A percentile compares a stretch with the other conserved stretches of the same genome.
Conservation (phyloP, 2,888 invertebrate genomes). For the Phorcus lineatus region DNA sequence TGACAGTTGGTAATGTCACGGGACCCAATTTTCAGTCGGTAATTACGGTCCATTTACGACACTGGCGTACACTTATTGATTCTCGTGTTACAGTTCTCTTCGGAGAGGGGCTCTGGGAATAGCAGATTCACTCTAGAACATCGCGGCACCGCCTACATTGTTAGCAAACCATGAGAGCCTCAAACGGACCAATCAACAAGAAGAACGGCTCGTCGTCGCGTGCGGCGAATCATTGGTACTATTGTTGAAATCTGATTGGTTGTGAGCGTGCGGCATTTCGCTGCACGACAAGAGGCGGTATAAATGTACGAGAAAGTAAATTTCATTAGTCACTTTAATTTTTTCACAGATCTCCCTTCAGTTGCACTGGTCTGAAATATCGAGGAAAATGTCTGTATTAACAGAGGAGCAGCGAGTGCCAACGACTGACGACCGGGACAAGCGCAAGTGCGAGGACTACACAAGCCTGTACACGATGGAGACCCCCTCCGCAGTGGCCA, state of each 20-base stretch:
- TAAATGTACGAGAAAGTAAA: conserved; percentile 54
- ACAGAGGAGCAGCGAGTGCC: conserved; percentile 71
- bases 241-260: conserved; percentile 46
- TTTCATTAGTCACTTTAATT: conserved; percentile 58
- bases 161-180: conserved; percentile 25
- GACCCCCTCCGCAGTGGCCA: conserved; percentile 49
- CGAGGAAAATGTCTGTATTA: conserved; percentile 7
- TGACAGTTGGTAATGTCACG: conserved; percentile 23
- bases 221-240: conserved; percentile 14
- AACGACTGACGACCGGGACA: conserved; percentile 71
- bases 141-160: conserved; percentile 30
- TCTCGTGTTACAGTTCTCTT: neutral
- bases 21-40: conserved; percentile 23
- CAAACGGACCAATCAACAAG: conserved; percentile 29
- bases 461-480: conserved; percentile 87
- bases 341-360: conserved; percentile 43
- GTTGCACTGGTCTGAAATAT: neutral
- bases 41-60: conserved; percentile 22
- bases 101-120: conserved; percentile 13
- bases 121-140: neutral
- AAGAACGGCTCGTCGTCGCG: conserved; percentile 9
- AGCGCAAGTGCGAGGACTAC: conserved; percentile 86
- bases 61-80: conserved; percentile 16
- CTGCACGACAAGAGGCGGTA: conserved; percentile 29
- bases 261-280: conserved; percentile 26